Evolutionary conservation across 2,797 vertebrate genomes (phyloP), one percentile per base, ranked within the genome.

Genomic region (Crocidura indochinensis): DNA sequence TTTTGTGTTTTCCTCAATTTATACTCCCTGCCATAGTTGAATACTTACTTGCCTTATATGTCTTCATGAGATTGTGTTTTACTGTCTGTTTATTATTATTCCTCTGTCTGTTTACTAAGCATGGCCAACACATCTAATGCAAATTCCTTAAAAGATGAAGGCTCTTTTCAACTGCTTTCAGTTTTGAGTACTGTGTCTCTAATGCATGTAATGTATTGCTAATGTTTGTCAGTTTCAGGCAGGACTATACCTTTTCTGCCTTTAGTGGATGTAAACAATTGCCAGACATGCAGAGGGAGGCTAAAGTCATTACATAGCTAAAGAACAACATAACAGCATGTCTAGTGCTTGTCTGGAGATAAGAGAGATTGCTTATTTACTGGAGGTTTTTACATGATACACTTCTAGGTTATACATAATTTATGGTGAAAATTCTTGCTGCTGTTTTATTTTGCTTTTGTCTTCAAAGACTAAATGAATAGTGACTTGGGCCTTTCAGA

Each of bases 351-450:
- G 69, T 84, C 91, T 95, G 60, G 26, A 79, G 93, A 92, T 93
- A 31, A 95, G 93, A 94, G 83, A 62, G 60, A 29, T 78, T 56
- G 67, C 86, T 90, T 92, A 38, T 93, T 92, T 88, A 68, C 90
- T 86, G 15, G 27, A 71, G 91, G 56, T 60, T 65, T 86, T 92
- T 85, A 81, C 83, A 71, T 86, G 90, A 88, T 86, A 53, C 68
- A 62, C 60, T 91, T 71, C 80, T 10, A 2, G 47, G 26, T 75
- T 88, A 73, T 94, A 68, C 94, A 96, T 96, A 94, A 94, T 95
- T 96, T 92, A 94, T 88, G 60, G 86, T 87, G 90, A 91, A 92
- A 82, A 94, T 53, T 62, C 22, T 91, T 72, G 84, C 26, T 91
- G 15, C 29, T 90, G 27, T 80, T 91, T 84, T 90, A 46, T 51